Conservation (phyloP, 2,888 invertebrate species). For the Junonia oenone region DNA sequence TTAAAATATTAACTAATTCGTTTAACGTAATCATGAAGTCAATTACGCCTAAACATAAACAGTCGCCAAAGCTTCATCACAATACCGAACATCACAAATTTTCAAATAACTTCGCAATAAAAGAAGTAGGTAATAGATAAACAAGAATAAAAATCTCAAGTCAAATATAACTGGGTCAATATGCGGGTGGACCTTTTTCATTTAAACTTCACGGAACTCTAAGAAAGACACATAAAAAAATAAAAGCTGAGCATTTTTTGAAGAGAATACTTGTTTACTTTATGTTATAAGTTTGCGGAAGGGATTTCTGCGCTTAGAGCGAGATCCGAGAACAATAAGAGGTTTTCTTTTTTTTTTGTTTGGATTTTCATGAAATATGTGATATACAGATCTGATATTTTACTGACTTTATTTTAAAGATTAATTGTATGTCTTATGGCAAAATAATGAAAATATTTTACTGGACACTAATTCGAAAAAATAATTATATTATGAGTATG, state of each 20-base stretch:
- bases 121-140: slow-evolving; percentile 27
- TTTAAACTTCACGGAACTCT: slow-evolving; percentile 19
- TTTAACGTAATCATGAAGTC: too few species aligned
- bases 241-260: slow-evolving; percentile 8
- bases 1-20: too few species aligned
- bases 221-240: slow-evolving; percentile 18
- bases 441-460: too few species aligned
- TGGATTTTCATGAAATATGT: neutral
- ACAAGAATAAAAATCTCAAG: slow-evolving; percentile 32
- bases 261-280: slow-evolving; percentile 7
- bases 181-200: slow-evolving; percentile 34
- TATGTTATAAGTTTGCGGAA: neutral
- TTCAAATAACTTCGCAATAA: slow-evolving; percentile 7
- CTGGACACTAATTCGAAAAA: too few species aligned
- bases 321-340: neutral
- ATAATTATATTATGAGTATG: too few species aligned
- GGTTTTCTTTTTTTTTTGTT: neutral
- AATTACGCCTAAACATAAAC: too few species aligned
- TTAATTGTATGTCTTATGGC: too few species aligned
- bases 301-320: slow-evolving; percentile 1
- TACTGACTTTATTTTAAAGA: too few species aligned
- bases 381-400: neutral
- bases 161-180: slow-evolving; percentile 41
- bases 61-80: neutral
- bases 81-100: neutral